A percentile compares a stretch with the other conserved stretches of the same genome.
These are phyloP conservation scores for Enteromius radiatus DNA, from an alignment of 2,797 vertebrate species.

Conservation along the genomic window DNA sequence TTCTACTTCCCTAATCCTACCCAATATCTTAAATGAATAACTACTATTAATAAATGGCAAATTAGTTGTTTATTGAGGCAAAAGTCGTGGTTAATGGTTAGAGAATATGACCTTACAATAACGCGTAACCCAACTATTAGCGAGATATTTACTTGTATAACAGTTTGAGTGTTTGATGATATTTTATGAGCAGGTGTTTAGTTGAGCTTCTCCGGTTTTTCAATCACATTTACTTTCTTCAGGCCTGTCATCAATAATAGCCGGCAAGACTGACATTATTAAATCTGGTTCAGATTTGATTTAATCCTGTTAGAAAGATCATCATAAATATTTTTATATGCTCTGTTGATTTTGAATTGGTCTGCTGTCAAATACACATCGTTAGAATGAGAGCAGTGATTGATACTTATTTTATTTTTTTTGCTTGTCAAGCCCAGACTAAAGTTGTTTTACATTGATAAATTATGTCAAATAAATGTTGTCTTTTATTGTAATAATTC, in stretches of 20 bases:
- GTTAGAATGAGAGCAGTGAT: conserved; percentile 25
- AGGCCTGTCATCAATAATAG: conserved; percentile 30
- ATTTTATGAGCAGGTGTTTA: conserved; percentile 11
- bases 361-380: conserved; percentile 33
- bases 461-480: conserved; percentile 41
- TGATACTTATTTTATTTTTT: conserved; percentile 28
- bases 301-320: conserved; percentile 35
- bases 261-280: conserved; percentile 21
- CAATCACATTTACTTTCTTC: conserved; percentile 10
- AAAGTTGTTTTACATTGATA: conserved; percentile 37
- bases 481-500: conserved; percentile 45
- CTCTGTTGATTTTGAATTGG: conserved; percentile 39
- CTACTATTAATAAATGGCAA: background rate
- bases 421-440: conserved; percentile 28
- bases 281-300: conserved; percentile 27
- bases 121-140: background rate
- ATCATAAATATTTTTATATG: conserved; percentile 34
- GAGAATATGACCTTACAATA: background rate
- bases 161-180: background rate
- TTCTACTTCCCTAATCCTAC: background rate
- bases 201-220: conserved; percentile 10
- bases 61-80: background rate
- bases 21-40: background rate
- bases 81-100: background rate
- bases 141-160: background rate